phyloP scores from a whole-genome alignment of 2,888 invertebrate genomes.

The Scaptodrosophila latifasciaeformis region DNA sequence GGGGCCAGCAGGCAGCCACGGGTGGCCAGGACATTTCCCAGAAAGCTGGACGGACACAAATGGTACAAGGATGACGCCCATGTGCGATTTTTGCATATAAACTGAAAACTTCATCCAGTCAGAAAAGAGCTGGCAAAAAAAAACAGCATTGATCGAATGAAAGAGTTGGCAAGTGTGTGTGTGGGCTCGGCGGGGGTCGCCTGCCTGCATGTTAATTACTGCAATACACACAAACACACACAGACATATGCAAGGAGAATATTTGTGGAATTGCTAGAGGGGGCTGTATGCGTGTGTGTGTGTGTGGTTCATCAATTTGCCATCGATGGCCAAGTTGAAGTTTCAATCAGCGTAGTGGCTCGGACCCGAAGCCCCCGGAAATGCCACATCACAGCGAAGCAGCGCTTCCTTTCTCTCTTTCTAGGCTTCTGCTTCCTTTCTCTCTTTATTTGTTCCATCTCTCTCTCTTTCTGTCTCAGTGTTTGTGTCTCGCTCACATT shows the following conservation, averaged over 20 bases:
- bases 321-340: constrained; percentile 62
- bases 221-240: constrained; percentile 19
- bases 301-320: constrained; percentile 61
- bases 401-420: constrained; percentile 3
- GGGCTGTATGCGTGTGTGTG: constrained; percentile 13
- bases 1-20: not conserved
- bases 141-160: too few species aligned
- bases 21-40: not conserved
- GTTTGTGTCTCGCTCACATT: too few species aligned
- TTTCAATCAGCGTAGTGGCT: constrained; percentile 63
- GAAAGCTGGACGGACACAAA: not conserved
- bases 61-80: constrained; percentile 28
- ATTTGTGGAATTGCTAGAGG: constrained; percentile 11
- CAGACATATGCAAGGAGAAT: too few species aligned
- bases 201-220: constrained; percentile 64
- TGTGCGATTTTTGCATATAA: constrained; percentile 54
- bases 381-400: constrained; percentile 20
- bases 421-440: constrained; percentile 2
- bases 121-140: too few species aligned
- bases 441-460: constrained; percentile 9
- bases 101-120: too few species aligned
- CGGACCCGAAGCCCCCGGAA: constrained; percentile 14
- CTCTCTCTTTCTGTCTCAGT: too few species aligned
- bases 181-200: constrained; percentile 30
- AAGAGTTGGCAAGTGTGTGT: not conserved